Conservation (phyloP, 2,113 vertebrate genomes). For the Equus quagga region DNA sequence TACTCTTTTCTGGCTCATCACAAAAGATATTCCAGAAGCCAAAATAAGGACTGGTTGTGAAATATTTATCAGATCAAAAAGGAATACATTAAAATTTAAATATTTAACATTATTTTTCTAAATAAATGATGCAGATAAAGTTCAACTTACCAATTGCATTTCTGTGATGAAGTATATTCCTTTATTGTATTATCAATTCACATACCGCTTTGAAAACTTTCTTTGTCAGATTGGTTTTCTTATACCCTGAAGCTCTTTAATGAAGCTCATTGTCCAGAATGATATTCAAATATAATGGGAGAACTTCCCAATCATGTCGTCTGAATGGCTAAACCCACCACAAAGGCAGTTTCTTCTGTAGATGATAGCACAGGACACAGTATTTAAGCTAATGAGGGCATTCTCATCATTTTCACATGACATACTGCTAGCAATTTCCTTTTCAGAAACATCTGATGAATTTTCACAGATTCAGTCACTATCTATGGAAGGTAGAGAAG, state of each 20-base stretch:
- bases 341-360: neutral
- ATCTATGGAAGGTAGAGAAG: neutral
- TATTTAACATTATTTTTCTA: slow-evolving; percentile 47
- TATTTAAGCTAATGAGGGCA: neutral
- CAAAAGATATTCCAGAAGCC: neutral
- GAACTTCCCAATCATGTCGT: neutral
- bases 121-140: neutral
- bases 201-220: neutral
- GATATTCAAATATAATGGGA: neutral
- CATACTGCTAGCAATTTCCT: neutral
- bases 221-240: neutral
- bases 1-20: slow-evolving; percentile 26
- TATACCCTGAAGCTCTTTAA: slow-evolving; percentile 19
- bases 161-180: neutral
- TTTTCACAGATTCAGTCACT: neutral
- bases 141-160: neutral
- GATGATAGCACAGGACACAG: neutral
- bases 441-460: neutral
- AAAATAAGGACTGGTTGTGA: neutral
- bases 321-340: neutral
- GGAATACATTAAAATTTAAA: slow-evolving; percentile 15
- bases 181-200: slow-evolving; percentile 22
- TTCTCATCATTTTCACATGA: slow-evolving; percentile 15
- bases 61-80: neutral
- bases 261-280: slow-evolving; percentile 47